These are phyloP conservation scores for Propithecus deckenii DNA, from an alignment of 2,797 vertebrate species.

Conservation along the genomic window DNA sequence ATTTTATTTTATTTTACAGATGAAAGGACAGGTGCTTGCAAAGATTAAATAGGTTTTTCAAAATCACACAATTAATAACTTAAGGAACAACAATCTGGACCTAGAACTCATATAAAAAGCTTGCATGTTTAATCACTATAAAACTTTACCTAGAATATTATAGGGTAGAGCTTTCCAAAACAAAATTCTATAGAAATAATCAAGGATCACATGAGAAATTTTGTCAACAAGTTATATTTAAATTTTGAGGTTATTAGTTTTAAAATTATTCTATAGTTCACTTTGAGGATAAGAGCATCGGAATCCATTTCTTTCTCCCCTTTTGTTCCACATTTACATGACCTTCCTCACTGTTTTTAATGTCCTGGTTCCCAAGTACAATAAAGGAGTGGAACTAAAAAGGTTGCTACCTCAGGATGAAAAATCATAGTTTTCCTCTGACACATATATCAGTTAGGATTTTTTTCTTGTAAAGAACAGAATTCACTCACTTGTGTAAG, in stretches of 20 bases:
- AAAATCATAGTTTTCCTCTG: neutral
- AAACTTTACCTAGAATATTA: neutral
- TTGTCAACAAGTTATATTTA: neutral
- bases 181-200: neutral
- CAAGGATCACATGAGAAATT: neutral
- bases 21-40: neutral
- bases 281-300: neutral
- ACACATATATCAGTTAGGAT: neutral
- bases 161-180: neutral
- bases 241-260: neutral
- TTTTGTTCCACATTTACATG: neutral
- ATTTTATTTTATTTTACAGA: conserved; percentile 31
- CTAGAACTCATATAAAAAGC: neutral
- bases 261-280: neutral
- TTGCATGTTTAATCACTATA: neutral
- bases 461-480: neutral
- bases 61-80: neutral
- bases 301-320: neutral
- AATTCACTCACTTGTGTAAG: neutral
- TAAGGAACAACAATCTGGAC: neutral
- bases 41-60: neutral
- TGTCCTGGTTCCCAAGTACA: neutral
- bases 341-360: neutral
- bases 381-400: neutral
- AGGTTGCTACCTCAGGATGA: neutral